Evolutionary conservation across 2,888 invertebrate species (phyloP).

Genomic region (Lasius fuliginosus): DNA sequence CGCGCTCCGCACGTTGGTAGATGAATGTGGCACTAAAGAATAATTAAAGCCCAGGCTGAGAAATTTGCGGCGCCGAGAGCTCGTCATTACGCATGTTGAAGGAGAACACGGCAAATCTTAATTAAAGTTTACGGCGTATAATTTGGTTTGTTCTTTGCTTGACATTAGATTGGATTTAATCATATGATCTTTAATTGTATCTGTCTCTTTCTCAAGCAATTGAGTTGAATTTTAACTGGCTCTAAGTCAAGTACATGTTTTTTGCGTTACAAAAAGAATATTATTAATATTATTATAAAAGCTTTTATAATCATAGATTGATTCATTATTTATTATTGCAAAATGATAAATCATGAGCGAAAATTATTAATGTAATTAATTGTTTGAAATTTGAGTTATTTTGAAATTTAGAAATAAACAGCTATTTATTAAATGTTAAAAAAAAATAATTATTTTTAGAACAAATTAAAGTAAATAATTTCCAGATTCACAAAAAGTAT

Average conservation of each 20-base stretch:
- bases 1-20: neutral
- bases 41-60: conserved; percentile 41
- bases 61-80: conserved; percentile 37
- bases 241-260: neutral
- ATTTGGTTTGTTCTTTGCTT: conserved; percentile 41
- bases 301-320: neutral
- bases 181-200: conserved; percentile 15
- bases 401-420: neutral
- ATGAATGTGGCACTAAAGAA: conserved; percentile 41
- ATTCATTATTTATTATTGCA: neutral
- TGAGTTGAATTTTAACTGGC: neutral
- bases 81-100: conserved; percentile 27
- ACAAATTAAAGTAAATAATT: neutral
- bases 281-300: neutral
- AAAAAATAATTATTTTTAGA: conserved; percentile 8
- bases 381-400: neutral
- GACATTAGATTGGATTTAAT: conserved; percentile 35
- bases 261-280: neutral
- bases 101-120: conserved; percentile 27
- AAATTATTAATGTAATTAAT: neutral
- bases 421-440: neutral
- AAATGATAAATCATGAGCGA: neutral
- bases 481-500: neutral
- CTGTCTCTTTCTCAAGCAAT: neutral
- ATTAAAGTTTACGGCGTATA: conserved; percentile 47